Percentiles rank a stretch among this genome's conserved stretches.
These are phyloP conservation scores for Enteromius afrohamiltoni DNA, from an alignment of 2,797 vertebrate species.

Conservation along the genomic window DNA sequence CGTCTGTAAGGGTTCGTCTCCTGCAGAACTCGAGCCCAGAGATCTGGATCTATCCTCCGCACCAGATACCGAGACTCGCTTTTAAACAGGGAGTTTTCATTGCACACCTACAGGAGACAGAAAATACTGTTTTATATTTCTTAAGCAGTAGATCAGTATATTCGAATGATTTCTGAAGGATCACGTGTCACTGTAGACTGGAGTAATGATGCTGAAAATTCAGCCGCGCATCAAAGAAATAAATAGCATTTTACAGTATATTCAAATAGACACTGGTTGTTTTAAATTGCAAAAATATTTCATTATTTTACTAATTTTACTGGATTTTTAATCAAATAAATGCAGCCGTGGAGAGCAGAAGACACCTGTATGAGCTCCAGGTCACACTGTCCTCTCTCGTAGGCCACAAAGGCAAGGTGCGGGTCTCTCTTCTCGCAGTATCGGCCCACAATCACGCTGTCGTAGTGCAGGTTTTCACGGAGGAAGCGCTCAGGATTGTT, in stretches of 20 bases:
- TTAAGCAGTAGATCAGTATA: not conserved
- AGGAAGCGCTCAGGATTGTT: constrained; percentile 90
- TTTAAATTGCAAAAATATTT: not conserved
- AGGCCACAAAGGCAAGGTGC: constrained; percentile 90
- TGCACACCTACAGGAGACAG: constrained; percentile 84
- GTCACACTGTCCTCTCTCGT: constrained; percentile 90
- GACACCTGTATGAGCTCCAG: constrained; percentile 82
- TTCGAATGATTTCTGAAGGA: not conserved
- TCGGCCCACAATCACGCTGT: constrained; percentile 88
- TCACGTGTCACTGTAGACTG: not conserved
- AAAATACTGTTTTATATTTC: not conserved
- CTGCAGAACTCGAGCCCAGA: constrained; percentile 90
- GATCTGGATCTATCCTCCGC: constrained; percentile 86
- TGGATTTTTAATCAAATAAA: not conserved
- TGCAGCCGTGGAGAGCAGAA: not conserved
- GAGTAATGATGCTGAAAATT: not conserved
- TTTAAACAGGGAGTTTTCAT: constrained; percentile 94
- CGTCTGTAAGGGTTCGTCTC: constrained; percentile 88
- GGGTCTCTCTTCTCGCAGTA: constrained; percentile 94
- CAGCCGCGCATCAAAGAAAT: not conserved
- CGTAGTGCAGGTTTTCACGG: constrained; percentile 88
- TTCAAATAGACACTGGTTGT: not conserved
- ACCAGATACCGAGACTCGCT: constrained; percentile 91
- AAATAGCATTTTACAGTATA: not conserved
- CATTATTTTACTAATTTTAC: not conserved